Percentiles rank a stretch among this genome's conserved stretches.
Evolutionary conservation across 2,888 invertebrate species (phyloP).

Genomic region (Polyommatus icarus): DNA sequence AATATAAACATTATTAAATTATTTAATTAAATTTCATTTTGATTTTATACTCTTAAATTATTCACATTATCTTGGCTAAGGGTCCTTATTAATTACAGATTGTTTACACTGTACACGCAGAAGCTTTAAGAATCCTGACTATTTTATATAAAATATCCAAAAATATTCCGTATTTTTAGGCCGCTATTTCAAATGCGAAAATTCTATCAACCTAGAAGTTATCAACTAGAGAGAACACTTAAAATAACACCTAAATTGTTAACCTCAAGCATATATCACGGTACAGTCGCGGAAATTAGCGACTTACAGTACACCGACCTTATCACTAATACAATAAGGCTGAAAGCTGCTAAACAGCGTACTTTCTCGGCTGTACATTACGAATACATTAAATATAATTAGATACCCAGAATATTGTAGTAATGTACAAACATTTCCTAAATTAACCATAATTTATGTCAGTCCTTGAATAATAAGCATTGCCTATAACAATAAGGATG

Average conservation of each 20-base stretch:
- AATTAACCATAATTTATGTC: not conserved
- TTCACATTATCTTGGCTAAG: no score
- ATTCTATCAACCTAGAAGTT: not conserved
- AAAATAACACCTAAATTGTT: not conserved
- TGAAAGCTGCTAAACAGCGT: not conserved
- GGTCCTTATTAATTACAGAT: not conserved
- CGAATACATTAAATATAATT: constrained; percentile 19
- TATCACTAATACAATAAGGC: not conserved
- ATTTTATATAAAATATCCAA: not conserved
- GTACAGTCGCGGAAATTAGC: not conserved
- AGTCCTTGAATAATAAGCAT: constrained; percentile 19
- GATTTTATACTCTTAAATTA: no score
- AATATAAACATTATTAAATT: no score
- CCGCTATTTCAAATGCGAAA: not conserved
- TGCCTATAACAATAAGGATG: constrained; percentile 8
- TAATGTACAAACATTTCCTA: constrained; percentile 8
- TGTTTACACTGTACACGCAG: not conserved
- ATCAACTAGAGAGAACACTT: not conserved
- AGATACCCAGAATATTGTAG: constrained; percentile 17
- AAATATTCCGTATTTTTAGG: not conserved
- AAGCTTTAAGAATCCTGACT: not conserved
- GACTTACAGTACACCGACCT: not conserved
- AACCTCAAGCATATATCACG: not conserved
- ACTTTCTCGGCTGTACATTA: not conserved
- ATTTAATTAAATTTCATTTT: no score